Evolutionary conservation across 2,113 vertebrate genomes (phyloP).

Genomic region (Rhombomys opimus): DNA sequence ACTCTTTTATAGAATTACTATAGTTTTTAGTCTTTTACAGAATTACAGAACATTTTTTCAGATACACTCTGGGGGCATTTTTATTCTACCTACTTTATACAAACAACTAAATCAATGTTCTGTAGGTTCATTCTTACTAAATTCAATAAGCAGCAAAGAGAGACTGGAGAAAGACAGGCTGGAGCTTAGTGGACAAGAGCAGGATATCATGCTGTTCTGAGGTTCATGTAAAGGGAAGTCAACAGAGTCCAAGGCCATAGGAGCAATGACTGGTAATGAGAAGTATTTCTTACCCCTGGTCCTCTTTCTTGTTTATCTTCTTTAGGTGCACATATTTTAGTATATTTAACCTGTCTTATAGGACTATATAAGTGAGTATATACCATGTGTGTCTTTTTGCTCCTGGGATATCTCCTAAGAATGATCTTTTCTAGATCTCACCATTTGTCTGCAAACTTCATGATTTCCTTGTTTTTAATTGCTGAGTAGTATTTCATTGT

Average conservation of each 20-base stretch:
- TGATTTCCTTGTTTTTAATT: too few relatives aligned
- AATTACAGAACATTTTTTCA: background rate
- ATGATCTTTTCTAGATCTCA: too few relatives aligned
- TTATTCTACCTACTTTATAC: accelerated
- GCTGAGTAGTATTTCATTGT: too few relatives aligned
- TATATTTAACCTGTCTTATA: too few relatives aligned
- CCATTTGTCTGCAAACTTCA: too few relatives aligned
- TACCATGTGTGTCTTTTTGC: too few relatives aligned
- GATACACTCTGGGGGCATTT: background rate
- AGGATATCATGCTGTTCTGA: background rate
- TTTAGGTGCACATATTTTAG: too few relatives aligned
- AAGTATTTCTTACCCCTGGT: background rate
- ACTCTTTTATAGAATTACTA: too few relatives aligned
- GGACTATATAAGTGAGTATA: too few relatives aligned
- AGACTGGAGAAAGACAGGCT: background rate
- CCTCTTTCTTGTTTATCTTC: too few relatives aligned
- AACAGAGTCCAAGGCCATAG: background rate
- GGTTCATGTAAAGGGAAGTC: background rate
- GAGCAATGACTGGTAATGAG: background rate
- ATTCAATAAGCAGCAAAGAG: background rate
- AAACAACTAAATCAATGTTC: background rate
- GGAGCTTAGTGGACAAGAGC: background rate
- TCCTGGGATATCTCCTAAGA: too few relatives aligned
- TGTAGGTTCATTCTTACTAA: background rate
- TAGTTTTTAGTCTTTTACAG: background rate